Conservation (phyloP, 2,888 invertebrate genomes). For the Caenorhabditis uteleia region DNA sequence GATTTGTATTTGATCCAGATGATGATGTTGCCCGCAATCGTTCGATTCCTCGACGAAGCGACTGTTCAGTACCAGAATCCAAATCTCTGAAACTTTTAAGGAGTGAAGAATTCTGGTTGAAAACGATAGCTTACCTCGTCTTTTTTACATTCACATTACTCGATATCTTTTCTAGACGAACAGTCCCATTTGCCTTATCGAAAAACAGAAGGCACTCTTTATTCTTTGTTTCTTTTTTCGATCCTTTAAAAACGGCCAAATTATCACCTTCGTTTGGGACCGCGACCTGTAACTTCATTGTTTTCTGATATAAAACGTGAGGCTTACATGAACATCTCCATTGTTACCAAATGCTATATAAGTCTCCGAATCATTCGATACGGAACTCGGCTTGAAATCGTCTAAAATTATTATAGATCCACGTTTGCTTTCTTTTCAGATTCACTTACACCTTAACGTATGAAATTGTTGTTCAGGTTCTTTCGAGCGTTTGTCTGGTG, state of each 20-base stretch:
- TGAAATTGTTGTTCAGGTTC: conserved; percentile 50
- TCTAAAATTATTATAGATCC: conserved; percentile 49
- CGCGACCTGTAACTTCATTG: no score
- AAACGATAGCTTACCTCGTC: conserved; percentile 47
- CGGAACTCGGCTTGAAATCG: conserved; percentile 66
- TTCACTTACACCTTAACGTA: conserved; percentile 54
- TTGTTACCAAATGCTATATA: conserved; percentile 57
- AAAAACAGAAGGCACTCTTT: conserved; percentile 66
- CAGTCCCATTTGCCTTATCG: conserved; percentile 51
- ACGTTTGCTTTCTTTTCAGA: neutral
- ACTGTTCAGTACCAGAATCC: conserved; percentile 41
- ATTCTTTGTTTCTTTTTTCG: conserved; percentile 60
- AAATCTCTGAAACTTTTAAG: conserved; percentile 38
- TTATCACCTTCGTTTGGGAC: conserved; percentile 56
- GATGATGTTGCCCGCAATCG: conserved; percentile 29
- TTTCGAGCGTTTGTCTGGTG: no score
- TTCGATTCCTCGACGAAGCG: conserved; percentile 41
- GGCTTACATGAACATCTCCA: conserved; percentile 64
- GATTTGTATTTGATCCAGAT: neutral
- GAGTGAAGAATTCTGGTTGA: neutral
- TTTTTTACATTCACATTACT: conserved; percentile 63
- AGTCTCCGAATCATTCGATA: conserved; percentile 52
- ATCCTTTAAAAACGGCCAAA: conserved; percentile 63
- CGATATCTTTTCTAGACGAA: conserved; percentile 59
- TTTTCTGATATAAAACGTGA: conserved; percentile 25